A percentile compares a stretch with the other conserved stretches of the same genome.
phyloP scores from a whole-genome alignment of 2,113 vertebrate genomes.

The Myocastor coypus region DNA sequence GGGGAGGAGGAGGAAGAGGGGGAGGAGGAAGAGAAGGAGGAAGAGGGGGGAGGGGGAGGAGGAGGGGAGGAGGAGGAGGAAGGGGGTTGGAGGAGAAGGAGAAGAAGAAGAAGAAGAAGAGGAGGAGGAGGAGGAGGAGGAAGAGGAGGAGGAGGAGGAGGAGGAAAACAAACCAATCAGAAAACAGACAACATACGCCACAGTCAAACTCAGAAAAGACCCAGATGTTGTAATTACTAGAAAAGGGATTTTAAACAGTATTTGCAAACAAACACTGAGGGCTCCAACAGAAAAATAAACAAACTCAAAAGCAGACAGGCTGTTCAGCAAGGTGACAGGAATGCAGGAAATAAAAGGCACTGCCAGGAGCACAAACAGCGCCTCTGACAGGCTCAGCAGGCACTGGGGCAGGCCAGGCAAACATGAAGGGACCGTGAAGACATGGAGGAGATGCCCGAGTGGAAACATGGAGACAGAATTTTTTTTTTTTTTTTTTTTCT shows the following conservation, averaged over 20 bases:
- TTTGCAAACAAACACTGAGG: background rate
- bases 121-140: too few species aligned
- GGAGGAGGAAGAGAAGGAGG: too few species aligned
- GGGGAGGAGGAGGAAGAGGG: too few species aligned
- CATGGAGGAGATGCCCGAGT: background rate
- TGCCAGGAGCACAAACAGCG: background rate
- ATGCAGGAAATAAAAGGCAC: background rate
- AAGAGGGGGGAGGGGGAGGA: too few species aligned
- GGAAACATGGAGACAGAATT: background rate
- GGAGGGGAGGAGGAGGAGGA: too few species aligned
- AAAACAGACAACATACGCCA: background rate
- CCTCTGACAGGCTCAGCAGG: background rate
- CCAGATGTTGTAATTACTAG: background rate
- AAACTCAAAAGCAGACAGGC: background rate
- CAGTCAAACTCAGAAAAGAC: background rate
- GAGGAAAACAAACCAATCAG: background rate
- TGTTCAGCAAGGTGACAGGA: background rate
- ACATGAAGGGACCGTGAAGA: background rate
- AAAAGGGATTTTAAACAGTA: background rate
- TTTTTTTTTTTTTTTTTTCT: background rate
- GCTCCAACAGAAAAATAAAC: background rate
- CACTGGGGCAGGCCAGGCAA: background rate
- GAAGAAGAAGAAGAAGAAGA: too few species aligned
- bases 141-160: too few species aligned
- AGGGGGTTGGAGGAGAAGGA: too few species aligned